Evolutionary conservation across 2,797 vertebrate genomes (phyloP), one percentile per base, ranked within the genome.

Genomic region (Heterohyrax brucei): DNA sequence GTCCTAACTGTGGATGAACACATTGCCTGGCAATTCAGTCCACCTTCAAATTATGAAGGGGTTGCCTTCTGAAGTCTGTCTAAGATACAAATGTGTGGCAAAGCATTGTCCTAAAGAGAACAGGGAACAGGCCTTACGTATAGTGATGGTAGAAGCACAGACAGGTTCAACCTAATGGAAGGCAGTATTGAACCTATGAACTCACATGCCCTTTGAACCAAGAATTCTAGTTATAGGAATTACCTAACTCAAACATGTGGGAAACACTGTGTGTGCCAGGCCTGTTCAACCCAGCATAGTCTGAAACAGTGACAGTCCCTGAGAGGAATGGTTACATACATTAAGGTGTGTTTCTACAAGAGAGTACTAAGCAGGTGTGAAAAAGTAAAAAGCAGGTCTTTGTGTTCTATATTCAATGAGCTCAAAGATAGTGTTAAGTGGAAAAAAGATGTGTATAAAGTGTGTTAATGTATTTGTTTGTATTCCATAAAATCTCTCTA

Each of bases 141-240:
- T 2, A 16, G n/a, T 4, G 10, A 56, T 1, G 3, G 53, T 1
- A 12, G 33, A 14, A 48, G 21, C 26, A 39, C 0, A 0, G 46
- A 28, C 39, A 80, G 50, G 64, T 39, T 59, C 14, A 56, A 7
- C 24, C 28, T 53, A 10, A 0, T 0, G 39, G 46, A 62, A 80
- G 76, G 18, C 3, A 16, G 53, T 18, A 39, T 46, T 22, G 39
- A 66, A 82, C 89, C 62, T n/a, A 18, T 10, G 12, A 44, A 76
- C n/a, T 39, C 62, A 50, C 7, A 21, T 24, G 53, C 22, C 26
- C 53, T 94, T 62, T 14, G 50, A 66, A 72, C 21, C 48, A 50
- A 46, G 79, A 88, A 66, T 44, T 50, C 68, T 24, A 56, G 30
- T 72, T 48, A 68, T 3, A 64, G 68, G 53, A 64, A 70, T 48